phyloP scores from a whole-genome alignment of 2,888 invertebrate species.

The Eupsilia transversa region DNA sequence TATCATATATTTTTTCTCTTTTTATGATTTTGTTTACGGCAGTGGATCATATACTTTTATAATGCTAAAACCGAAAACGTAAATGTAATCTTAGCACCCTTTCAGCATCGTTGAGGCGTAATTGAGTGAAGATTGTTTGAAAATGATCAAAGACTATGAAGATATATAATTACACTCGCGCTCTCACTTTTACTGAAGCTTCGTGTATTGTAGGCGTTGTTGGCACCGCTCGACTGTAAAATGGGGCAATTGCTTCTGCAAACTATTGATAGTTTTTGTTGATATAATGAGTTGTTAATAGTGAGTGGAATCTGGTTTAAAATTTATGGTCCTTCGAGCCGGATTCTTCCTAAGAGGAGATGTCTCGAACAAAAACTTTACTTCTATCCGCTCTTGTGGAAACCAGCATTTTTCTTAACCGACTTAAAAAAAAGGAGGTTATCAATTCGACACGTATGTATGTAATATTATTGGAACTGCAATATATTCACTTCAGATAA shows the following conservation, averaged over 20 bases:
- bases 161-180: slow-evolving; percentile 23
- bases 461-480: too few relatives aligned
- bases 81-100: not conserved
- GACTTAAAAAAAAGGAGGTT: too few relatives aligned
- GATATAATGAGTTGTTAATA: slow-evolving; percentile 3
- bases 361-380: not conserved
- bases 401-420: not conserved
- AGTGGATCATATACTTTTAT: too few relatives aligned
- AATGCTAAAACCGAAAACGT: too few relatives aligned
- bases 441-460: too few relatives aligned
- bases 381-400: too few relatives aligned
- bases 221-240: slow-evolving; percentile 55
- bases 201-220: slow-evolving; percentile 24
- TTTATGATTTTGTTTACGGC: too few relatives aligned
- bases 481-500: too few relatives aligned
- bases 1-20: too few relatives aligned
- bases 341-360: not conserved
- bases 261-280: slow-evolving; percentile 28
- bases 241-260: slow-evolving; percentile 40
- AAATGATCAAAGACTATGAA: slow-evolving; percentile 44
- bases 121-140: slow-evolving; percentile 16
- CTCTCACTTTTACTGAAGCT: slow-evolving; percentile 27
- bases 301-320: not conserved
- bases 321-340: slow-evolving; percentile 27
- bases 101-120: not conserved